phyloP scores from a whole-genome alignment of 1,140 invertebrate species.

The Drosophila obscura region DNA sequence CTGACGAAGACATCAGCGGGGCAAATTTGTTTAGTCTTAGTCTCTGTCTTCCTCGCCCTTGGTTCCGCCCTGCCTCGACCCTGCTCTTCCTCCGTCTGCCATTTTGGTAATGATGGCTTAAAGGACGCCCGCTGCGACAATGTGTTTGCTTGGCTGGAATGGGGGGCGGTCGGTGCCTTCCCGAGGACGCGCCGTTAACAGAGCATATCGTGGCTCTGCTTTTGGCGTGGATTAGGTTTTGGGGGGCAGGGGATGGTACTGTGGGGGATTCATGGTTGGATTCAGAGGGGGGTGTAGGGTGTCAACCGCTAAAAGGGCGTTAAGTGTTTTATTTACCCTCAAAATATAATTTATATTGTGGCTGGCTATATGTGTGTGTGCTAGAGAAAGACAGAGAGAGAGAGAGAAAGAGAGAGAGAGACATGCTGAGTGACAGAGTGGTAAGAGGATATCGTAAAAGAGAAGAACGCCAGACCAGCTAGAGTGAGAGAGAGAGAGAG shows the following conservation, averaged over 20 bases:
- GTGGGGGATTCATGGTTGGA: background rate
- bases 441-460: no score
- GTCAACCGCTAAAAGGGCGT: conserved; percentile 81
- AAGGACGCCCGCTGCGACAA: conserved; percentile 74
- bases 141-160: conserved; percentile 51
- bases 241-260: background rate
- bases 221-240: conserved; percentile 10
- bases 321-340: conserved; percentile 82
- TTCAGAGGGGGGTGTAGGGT: conserved; percentile 30
- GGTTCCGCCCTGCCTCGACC: conserved; percentile 17
- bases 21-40: conserved; percentile 81
- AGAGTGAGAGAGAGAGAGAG: conserved; percentile 4
- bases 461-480: background rate
- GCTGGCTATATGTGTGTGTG: conserved; percentile 47
- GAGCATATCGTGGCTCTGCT: conserved; percentile 67
- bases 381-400: background rate
- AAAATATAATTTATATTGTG: conserved; percentile 80
- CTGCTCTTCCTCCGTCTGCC: conserved; percentile 27
- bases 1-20: conserved; percentile 77
- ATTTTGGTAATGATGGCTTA: conserved; percentile 80
- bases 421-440: conserved; percentile 1
- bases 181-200: conserved; percentile 72
- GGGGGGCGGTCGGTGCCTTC: conserved; percentile 32
- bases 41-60: conserved; percentile 32
- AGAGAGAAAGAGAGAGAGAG: background rate